Percentiles rank a stretch among this genome's conserved stretches.
Evolutionary conservation across 2,888 invertebrate species (phyloP).

Genomic region (Parapristionchus giblindavisi): DNA sequence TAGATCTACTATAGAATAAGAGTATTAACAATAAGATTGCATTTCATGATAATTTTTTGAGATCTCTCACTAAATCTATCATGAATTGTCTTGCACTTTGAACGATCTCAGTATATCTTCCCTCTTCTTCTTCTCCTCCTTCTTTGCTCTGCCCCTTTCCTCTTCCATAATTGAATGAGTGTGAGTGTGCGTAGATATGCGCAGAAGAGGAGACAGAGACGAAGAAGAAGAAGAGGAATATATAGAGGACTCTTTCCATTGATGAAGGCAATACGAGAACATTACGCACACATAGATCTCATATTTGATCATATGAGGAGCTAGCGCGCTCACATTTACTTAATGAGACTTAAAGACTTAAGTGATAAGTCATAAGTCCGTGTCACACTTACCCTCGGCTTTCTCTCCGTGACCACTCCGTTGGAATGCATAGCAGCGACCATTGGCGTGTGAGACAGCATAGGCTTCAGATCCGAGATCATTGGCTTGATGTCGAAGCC

Average conservation of each 20-base stretch:
- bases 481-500: conserved; percentile 6
- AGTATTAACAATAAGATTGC: too few relatives aligned
- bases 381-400: conserved; percentile 27
- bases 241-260: conserved; percentile 21
- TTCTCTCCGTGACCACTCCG: conserved; percentile 21
- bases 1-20: too few relatives aligned
- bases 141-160: conserved; percentile 24
- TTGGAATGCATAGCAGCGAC: not conserved
- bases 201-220: conserved; percentile 13
- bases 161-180: conserved; percentile 34
- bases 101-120: not conserved
- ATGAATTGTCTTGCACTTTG: too few relatives aligned
- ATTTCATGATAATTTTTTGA: too few relatives aligned
- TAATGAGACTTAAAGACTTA: too few relatives aligned
- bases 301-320: too few relatives aligned
- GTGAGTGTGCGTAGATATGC: conserved; percentile 12
- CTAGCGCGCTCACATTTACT: too few relatives aligned
- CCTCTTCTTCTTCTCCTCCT: conserved; percentile 17
- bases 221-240: not conserved
- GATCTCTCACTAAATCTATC: too few relatives aligned
- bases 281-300: too few relatives aligned
- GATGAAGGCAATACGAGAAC: too few relatives aligned
- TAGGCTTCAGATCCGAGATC: not conserved
- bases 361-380: too few relatives aligned
- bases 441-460: not conserved